Percentiles rank a stretch among this genome's conserved stretches.
Evolutionary conservation across 2,888 invertebrate genomes (phyloP).

Genomic region (Oscheius sp.): DNA sequence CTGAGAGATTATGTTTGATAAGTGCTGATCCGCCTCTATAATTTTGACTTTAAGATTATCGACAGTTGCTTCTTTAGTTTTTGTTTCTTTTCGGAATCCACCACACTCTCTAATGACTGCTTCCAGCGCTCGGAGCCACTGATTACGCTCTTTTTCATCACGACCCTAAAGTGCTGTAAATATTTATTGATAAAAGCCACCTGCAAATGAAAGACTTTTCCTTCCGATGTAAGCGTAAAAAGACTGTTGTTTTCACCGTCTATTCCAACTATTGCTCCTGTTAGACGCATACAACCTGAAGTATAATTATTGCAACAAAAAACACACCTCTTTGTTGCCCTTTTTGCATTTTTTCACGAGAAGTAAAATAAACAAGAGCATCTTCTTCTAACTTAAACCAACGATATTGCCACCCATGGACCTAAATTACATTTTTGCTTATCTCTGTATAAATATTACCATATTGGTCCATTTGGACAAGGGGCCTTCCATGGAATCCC

Average conservation of each 20-base stretch:
- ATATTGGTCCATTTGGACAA: slow-evolving; percentile 97
- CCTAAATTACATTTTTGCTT: too few relatives aligned
- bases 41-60: slow-evolving; percentile 87
- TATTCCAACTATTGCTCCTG: slow-evolving; percentile 94
- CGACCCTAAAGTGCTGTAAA: slow-evolving; percentile 76
- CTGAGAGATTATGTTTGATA: slow-evolving; percentile 93
- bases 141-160: slow-evolving; percentile 90
- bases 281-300: slow-evolving; percentile 88
- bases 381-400: slow-evolving; percentile 99
- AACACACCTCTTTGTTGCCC: slow-evolving; percentile 77
- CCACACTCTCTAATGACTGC: slow-evolving; percentile 80
- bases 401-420: slow-evolving; percentile 96
- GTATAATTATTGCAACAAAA: background rate
- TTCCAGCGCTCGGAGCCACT: slow-evolving; percentile 93
- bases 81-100: slow-evolving; percentile 30
- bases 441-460: too few relatives aligned
- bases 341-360: slow-evolving; percentile 81
- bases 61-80: slow-evolving; percentile 67
- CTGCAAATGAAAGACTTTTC: slow-evolving; percentile 99
- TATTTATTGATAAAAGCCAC: slow-evolving; percentile 52
- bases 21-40: slow-evolving; percentile 92
- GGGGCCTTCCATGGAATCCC: slow-evolving; percentile 80
- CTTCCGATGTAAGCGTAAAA: slow-evolving; percentile 97
- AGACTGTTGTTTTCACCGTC: slow-evolving; percentile 96
- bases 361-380: slow-evolving; percentile 92